Evolutionary conservation across 2,888 invertebrate genomes (phyloP), one percentile per base, ranked within the genome.

Genomic region (Epistrophella euchroma): DNA sequence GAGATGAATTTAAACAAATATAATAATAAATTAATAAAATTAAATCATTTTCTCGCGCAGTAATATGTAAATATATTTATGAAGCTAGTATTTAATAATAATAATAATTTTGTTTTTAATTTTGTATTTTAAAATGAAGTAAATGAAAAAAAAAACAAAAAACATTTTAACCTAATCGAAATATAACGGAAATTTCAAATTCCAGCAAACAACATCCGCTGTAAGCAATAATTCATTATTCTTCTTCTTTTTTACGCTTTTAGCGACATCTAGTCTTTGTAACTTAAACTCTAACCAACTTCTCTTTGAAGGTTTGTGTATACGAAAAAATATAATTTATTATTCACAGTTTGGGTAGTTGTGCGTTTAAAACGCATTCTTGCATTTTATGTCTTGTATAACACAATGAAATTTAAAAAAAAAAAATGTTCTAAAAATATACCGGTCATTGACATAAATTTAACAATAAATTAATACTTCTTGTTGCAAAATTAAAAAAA

Each of bases 291-390:
- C n/a, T 55, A 58, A 43, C 37, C 25, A 62, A 45, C 4, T 52
- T 7, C 43, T 74, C 22, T 76, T 40, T 40, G 19, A 60, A 10
- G 82, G 82, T 82, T 74, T 37, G 71, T 82, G 82, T 32, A 52
- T n/a, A 32, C 17, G 62, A 74, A 71, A 60, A 6, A 0, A 45
- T 15, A 52, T 52, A 25, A 15, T 25, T 52, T 25, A 22, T 11
- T 22, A 15, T 70, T 62, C 76, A 81, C 81, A 85, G 80, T 80
- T 85, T 77, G 62, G 62, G 43, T 25, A 7, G 19, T 45, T 35
- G 52, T 68, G 66, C 37, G 17, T 19, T 28, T 19, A 43, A 10
- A 15, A 28, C 50, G 37, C 37, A 37, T 13, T 60, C 28, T 40
- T 64, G 35, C 47, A 35, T 22, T 25, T 58, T 60, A 10, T 73